Evolutionary conservation across 2,797 vertebrate genomes (phyloP), one percentile per base, ranked within the genome.

Genomic region (Phaenicophaeus curvirostris): DNA sequence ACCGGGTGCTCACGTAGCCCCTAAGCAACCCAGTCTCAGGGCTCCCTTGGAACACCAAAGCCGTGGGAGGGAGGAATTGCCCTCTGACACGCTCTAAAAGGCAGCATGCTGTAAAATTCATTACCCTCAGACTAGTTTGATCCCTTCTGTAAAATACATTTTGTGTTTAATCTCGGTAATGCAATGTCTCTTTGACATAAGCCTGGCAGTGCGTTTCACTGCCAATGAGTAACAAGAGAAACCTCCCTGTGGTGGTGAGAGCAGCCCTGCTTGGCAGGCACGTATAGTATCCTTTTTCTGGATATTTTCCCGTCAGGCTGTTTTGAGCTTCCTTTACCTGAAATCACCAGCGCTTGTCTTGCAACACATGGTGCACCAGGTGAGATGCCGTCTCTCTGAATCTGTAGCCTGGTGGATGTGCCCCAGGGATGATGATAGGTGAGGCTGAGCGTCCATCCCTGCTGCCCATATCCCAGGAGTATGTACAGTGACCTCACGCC

Each of bases 401-500:
- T 58, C 69, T 4, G 28, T 6, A 44, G 20, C 61, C 0, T 11
- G n/a, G 4, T 42, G 67, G 51, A 73, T 13, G 67, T 27, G 84
- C 12, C 20, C 33, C 5, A 0, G 44, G 50, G 62, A 16, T 13
- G 62, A 16, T 13, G 41, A 18, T 0, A 3, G 9, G 35, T 0
- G 1, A 16, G 57, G 57, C 65, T n/a, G 67, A 66, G 66, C 30
- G 33, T 48, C 44, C 86, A 67, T 79, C 30, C 53, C 16, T 2
- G 13, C 33, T 35, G 10, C 30, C 48, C 39, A 4, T 39, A n/a
- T 41, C 51, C 54, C 3, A 0, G 3, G 13, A 58, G 7, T 1
- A 12, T 2, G 4, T 15, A 7, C 0, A 0, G 30, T 27, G n/a
- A 31, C 61, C 11, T 11, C 7, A 44, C 1, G 6, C 19, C 27